phyloP scores from a whole-genome alignment of 2,113 vertebrate genomes.

The Lepus americanus region DNA sequence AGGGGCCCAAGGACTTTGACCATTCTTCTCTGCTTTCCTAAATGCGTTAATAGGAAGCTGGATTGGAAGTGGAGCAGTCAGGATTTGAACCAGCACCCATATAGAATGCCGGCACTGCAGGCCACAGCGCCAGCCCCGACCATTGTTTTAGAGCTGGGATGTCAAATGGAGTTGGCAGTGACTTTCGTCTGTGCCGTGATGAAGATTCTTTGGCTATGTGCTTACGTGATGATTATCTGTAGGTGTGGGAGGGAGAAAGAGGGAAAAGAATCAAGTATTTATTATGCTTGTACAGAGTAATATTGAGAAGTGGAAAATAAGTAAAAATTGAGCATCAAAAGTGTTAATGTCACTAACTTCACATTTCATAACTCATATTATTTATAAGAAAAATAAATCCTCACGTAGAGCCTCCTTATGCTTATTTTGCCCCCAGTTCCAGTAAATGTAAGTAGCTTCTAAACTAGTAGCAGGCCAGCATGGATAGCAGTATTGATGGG shows the following conservation, averaged over 20 bases:
- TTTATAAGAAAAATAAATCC: background rate
- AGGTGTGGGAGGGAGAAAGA: background rate
- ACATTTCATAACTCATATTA: background rate
- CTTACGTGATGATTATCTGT: background rate
- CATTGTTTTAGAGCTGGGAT: background rate
- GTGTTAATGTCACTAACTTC: background rate
- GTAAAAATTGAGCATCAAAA: slow-evolving; percentile 21
- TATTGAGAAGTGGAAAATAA: background rate
- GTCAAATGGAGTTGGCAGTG: background rate
- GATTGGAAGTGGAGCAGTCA: too few species aligned
- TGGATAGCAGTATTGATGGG: background rate
- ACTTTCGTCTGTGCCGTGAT: background rate
- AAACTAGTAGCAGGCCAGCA: background rate
- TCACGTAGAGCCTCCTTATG: background rate
- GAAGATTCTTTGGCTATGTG: background rate
- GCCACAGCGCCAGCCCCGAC: too few species aligned
- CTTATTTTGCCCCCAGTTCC: background rate
- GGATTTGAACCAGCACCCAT: too few species aligned
- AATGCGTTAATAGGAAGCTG: too few species aligned
- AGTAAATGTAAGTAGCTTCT: slow-evolving; percentile 3
- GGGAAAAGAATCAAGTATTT: background rate
- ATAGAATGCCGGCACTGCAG: too few species aligned
- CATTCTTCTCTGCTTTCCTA: too few species aligned
- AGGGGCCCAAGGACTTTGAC: too few species aligned
- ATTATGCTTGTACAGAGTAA: background rate